Percentiles rank a stretch among this genome's conserved stretches.
Conservation (phyloP, 2,888 invertebrate genomes). For the Hybos culiciformis region DNA sequence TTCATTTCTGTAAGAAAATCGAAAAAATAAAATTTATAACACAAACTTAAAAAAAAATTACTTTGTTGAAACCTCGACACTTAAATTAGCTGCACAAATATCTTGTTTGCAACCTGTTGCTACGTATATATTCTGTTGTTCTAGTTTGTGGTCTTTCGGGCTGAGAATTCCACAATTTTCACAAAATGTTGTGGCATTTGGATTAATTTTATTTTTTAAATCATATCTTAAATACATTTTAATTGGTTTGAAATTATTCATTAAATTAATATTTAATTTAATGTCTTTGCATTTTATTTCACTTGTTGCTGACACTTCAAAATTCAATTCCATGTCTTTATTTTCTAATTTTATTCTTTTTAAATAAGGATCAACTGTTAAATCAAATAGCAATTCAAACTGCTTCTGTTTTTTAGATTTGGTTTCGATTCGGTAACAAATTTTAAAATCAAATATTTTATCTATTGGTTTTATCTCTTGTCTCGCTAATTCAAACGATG, state of each 20-base stretch:
- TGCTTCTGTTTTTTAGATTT: conserved; percentile 1
- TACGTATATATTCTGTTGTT: conserved; percentile 31
- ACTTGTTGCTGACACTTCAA: conserved; percentile 10
- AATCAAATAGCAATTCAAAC: too few relatives aligned
- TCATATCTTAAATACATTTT: conserved; percentile 16
- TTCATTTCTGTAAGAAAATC: too few relatives aligned
- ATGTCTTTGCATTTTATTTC: conserved; percentile 17
- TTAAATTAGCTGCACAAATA: conserved; percentile 32
- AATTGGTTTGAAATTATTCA: conserved; percentile 17
- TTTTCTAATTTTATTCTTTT: conserved; percentile 2
- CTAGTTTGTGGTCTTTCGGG: conserved; percentile 25
- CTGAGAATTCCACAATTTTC: conserved; percentile 33
- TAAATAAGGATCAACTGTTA: conserved; percentile 12
- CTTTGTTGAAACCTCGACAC: conserved; percentile 24
- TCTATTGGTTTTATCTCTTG: conserved; percentile 18
- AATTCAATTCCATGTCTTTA: conserved; percentile 8
- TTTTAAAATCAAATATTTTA: conserved; percentile 13
- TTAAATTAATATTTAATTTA: conserved; percentile 14
- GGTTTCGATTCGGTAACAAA: conserved; percentile 14
- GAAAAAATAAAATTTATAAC: too few relatives aligned
- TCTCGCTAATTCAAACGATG: conserved; percentile 14
- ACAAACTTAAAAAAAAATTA: conserved; percentile 16
- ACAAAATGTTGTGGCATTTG: too few relatives aligned
- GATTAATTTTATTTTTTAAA: conserved; percentile 9
- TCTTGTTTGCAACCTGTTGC: conserved; percentile 32